phyloP scores from a whole-genome alignment of 2,113 vertebrate species.

The Phylloscopus whistleri region DNA sequence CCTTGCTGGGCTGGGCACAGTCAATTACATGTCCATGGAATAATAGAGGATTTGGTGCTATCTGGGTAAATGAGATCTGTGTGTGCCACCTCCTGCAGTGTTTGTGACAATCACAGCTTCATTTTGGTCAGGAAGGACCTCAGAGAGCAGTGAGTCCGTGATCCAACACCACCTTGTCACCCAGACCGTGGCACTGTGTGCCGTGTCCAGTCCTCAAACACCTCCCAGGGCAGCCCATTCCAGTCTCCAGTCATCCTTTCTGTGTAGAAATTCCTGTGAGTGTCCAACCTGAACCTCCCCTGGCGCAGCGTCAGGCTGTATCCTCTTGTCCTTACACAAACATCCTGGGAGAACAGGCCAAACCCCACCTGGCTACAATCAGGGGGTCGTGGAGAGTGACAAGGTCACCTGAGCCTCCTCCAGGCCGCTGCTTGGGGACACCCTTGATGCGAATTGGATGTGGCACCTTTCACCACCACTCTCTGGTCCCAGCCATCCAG shows the following conservation, averaged over 20 bases:
- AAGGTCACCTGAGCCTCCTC: background rate
- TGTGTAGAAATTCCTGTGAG: background rate
- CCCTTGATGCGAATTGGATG: background rate
- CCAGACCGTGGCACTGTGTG: background rate
- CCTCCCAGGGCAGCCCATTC: background rate
- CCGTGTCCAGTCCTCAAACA: too few species aligned
- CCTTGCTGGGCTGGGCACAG: background rate
- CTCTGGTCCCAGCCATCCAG: background rate
- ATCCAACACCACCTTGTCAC: background rate
- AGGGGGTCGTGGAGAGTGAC: background rate
- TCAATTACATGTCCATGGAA: fast-evolving
- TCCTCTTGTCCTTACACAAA: background rate
- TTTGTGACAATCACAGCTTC: background rate
- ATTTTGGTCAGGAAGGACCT: fast-evolving
- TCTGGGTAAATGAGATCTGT: background rate
- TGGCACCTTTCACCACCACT: background rate
- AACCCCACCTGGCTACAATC: background rate
- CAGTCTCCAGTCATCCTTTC: background rate
- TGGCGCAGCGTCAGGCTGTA: fast-evolving
- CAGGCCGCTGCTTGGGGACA: background rate
- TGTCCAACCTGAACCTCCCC: background rate
- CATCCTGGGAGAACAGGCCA: background rate
- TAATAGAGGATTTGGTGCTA: fast-evolving
- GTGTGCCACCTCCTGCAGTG: background rate
- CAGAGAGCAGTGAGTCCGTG: background rate